These are phyloP conservation scores for Neopelma chrysocephalum DNA, from an alignment of 2,797 vertebrate genomes.

Conservation along the genomic window DNA sequence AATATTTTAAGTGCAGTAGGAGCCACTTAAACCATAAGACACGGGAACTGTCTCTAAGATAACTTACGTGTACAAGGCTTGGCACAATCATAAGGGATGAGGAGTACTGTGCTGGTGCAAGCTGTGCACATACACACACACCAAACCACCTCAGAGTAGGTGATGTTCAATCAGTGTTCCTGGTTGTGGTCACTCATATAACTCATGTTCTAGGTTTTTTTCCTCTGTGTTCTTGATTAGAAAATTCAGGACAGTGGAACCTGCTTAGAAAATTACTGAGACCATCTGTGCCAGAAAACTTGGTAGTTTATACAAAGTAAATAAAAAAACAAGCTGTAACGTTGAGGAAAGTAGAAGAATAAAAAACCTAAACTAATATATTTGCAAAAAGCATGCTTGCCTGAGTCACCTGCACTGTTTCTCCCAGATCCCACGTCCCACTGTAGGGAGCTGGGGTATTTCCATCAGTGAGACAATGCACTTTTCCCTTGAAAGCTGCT, in stretches of 20 bases:
- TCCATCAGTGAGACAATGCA: constrained; percentile 8
- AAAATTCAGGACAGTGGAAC: neutral
- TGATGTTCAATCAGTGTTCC: neutral
- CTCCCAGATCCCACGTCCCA: neutral
- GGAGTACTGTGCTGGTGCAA: neutral
- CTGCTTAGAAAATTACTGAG: neutral
- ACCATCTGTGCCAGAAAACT: neutral
- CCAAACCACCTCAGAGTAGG: neutral
- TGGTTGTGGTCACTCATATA: neutral
- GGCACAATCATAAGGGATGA: fast-evolving
- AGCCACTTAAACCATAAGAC: neutral
- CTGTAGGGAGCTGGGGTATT: neutral
- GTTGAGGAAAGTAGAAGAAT: neutral
- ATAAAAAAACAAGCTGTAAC: neutral
- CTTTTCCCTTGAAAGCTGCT: constrained; percentile 32
- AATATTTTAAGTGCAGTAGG: neutral
- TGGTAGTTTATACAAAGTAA: neutral
- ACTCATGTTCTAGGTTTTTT: neutral
- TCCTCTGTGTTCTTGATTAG: neutral
- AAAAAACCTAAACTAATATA: neutral
- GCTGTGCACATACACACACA: fast-evolving
- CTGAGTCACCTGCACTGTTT: neutral
- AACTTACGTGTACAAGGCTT: neutral
- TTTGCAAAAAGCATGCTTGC: neutral
- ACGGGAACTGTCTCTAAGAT: neutral